Conservation (phyloP, 2,888 invertebrate genomes). For the Macrosoma leucophasiata region DNA sequence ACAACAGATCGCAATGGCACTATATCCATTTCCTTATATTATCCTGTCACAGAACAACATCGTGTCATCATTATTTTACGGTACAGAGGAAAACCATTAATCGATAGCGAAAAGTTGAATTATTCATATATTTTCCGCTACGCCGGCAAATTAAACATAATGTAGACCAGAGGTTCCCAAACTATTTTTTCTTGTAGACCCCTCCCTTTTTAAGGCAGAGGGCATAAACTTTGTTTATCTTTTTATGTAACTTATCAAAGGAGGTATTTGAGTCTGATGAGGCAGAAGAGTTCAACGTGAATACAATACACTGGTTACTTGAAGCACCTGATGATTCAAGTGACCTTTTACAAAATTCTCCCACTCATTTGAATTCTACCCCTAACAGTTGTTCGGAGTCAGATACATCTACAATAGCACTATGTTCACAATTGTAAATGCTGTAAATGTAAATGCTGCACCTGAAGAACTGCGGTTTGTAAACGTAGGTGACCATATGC, state of each 20-base stretch:
- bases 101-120: too few species aligned
- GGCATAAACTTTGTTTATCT: constrained; percentile 16
- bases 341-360: constrained; percentile 22
- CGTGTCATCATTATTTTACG: too few species aligned
- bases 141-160: too few species aligned
- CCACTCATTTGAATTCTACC: constrained; percentile 14
- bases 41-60: too few species aligned
- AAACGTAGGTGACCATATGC: constrained; percentile 24
- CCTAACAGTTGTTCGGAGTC: constrained; percentile 15
- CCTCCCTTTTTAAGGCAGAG: constrained; percentile 20
- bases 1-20: too few species aligned
- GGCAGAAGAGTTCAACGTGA: constrained; percentile 22
- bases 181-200: too few species aligned
- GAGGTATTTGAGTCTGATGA: constrained; percentile 23
- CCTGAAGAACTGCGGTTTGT: constrained; percentile 18
- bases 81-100: too few species aligned
- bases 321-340: constrained; percentile 18
- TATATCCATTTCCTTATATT: too few species aligned
- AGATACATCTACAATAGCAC: constrained; percentile 8
- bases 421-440: constrained; percentile 18
- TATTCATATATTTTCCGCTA: too few species aligned
- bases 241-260: constrained; percentile 19
- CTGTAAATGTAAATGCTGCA: constrained; percentile 18
- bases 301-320: constrained; percentile 19
- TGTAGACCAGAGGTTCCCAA: too few species aligned